phyloP scores from a whole-genome alignment of 1,140 invertebrate genomes.

The Sitophilus oryzae region DNA sequence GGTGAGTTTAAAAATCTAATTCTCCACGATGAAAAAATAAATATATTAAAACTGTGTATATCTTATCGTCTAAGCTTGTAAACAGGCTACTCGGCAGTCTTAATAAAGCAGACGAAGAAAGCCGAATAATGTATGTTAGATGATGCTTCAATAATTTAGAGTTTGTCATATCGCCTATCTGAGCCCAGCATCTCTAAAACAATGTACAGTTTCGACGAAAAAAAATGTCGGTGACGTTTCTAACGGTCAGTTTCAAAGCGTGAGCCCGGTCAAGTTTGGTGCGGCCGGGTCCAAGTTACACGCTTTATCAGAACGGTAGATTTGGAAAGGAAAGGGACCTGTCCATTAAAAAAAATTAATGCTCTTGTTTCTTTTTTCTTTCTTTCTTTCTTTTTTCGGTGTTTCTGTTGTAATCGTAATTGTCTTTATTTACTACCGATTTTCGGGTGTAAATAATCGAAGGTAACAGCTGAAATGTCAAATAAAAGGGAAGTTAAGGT shows the following conservation, averaged over 20 bases:
- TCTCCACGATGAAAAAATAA: too few species aligned
- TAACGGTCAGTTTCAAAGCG: neutral
- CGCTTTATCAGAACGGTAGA: constrained; percentile 10
- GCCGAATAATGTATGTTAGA: constrained; percentile 13
- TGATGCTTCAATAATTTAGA: constrained; percentile 16
- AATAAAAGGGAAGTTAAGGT: too few species aligned
- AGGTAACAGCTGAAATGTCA: too few species aligned
- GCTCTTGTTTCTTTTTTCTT: constrained; percentile 12
- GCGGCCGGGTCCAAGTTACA: constrained; percentile 3
- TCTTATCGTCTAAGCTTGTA: too few species aligned
- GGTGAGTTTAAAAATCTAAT: too few species aligned
- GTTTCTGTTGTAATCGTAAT: constrained; percentile 9
- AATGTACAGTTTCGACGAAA: constrained; percentile 14
- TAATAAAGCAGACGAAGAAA: constrained; percentile 5
- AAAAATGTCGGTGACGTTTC: neutral
- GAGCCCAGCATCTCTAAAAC: constrained; percentile 10
- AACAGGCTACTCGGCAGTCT: too few species aligned
- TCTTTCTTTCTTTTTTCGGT: constrained; percentile 11
- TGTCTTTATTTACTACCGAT: constrained; percentile 18
- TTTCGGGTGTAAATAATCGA: constrained; percentile 8
- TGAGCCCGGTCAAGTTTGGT: constrained; percentile 4
- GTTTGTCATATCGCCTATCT: constrained; percentile 18
- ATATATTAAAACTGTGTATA: too few species aligned
- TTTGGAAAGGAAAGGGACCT: constrained; percentile 16
- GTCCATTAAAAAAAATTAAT: constrained; percentile 21